Evolutionary conservation across 2,797 vertebrate species (phyloP).

Genomic region (Argentina silus): DNA sequence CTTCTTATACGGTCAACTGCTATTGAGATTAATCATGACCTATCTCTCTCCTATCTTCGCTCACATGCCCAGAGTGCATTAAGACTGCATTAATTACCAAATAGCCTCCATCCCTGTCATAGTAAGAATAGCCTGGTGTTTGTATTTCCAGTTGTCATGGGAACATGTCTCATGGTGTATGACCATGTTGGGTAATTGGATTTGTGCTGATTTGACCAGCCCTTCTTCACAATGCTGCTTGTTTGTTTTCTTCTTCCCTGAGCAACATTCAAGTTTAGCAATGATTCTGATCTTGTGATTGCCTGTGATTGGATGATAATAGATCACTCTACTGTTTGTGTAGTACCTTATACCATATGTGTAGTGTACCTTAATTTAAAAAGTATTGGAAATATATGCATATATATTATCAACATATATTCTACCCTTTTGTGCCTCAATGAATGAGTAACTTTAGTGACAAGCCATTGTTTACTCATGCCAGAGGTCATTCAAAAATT

Average conservation of each 20-base stretch:
- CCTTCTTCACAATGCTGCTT: slow-evolving; percentile 40
- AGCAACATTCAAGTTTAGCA: slow-evolving; percentile 12
- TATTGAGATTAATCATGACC: slow-evolving; percentile 8
- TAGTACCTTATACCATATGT: background rate
- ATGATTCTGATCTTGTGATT: slow-evolving; percentile 51
- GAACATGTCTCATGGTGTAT: slow-evolving; percentile 36
- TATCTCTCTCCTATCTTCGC: slow-evolving; percentile 43
- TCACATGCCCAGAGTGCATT: slow-evolving; percentile 55
- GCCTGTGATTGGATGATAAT: slow-evolving; percentile 26
- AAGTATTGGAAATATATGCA: too few species aligned
- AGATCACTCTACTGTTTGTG: background rate
- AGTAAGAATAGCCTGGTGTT: slow-evolving; percentile 26
- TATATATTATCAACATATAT: too few species aligned
- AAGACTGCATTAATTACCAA: slow-evolving; percentile 3
- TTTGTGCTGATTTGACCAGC: slow-evolving; percentile 58
- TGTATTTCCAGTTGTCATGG: slow-evolving; percentile 49
- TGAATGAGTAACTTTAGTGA: background rate
- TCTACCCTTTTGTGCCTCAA: too few species aligned
- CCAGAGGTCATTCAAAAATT: background rate
- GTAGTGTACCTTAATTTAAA: background rate
- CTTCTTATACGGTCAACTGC: slow-evolving; percentile 14
- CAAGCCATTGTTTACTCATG: background rate
- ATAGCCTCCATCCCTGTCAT: background rate
- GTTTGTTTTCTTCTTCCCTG: slow-evolving; percentile 33
- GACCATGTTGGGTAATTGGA: slow-evolving; percentile 59